Percentiles rank a stretch among this genome's conserved stretches.
These are phyloP conservation scores for Lophura nycthemera DNA, from an alignment of 2,113 vertebrate genomes.

Conservation along the genomic window DNA sequence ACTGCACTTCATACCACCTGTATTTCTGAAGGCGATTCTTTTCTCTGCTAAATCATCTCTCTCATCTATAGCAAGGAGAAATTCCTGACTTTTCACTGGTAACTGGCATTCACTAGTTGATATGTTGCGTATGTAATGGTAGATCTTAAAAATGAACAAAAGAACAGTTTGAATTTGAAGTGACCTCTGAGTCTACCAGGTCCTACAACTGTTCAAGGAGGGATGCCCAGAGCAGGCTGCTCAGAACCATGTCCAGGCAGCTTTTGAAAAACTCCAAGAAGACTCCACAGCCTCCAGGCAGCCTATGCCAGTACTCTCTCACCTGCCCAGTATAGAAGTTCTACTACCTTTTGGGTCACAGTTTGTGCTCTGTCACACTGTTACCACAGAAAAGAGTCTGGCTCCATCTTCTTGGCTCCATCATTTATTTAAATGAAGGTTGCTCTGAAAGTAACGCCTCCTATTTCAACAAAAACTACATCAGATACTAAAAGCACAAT, in stretches of 20 bases:
- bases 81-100: background rate
- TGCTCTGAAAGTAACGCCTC: too few relatives aligned
- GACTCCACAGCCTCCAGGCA: background rate
- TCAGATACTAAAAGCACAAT: too few relatives aligned
- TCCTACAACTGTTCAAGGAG: too few relatives aligned
- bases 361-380: too few relatives aligned
- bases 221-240: too few relatives aligned
- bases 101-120: background rate
- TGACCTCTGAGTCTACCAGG: too few relatives aligned
- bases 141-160: background rate
- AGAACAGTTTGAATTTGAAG: too few relatives aligned
- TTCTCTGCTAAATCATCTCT: background rate
- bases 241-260: background rate
- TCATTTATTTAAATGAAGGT: too few relatives aligned
- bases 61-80: background rate
- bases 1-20: background rate
- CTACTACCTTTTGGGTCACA: too few relatives aligned
- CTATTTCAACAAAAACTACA: too few relatives aligned
- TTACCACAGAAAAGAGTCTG: background rate
- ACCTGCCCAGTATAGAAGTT: too few relatives aligned
- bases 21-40: background rate
- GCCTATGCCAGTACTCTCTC: too few relatives aligned
- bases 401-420: background rate
- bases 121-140: background rate
- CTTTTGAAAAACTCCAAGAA: background rate